Conservation (phyloP, 2,797 vertebrate species). For the Rhodeus uyekii region DNA sequence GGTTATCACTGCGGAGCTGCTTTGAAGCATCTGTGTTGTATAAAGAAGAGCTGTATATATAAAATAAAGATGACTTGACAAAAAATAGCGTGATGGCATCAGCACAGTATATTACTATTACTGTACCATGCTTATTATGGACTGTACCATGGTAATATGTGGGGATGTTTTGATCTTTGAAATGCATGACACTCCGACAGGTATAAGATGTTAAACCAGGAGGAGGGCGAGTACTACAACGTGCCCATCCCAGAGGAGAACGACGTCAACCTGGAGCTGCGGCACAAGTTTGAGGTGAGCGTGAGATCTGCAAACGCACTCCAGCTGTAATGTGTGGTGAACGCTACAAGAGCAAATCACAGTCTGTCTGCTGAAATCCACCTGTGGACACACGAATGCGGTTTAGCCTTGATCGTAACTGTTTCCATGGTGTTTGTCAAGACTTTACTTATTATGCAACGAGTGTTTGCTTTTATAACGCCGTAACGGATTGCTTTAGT, state of each 20-base stretch:
- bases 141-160: background rate
- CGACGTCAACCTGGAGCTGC: conserved; percentile 87
- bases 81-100: background rate
- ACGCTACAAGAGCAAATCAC: no score
- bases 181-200: no score
- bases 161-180: no score
- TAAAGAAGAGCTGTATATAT: background rate
- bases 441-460: background rate
- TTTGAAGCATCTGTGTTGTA: background rate
- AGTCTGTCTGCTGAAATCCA: no score
- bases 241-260: conserved; percentile 94
- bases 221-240: conserved; percentile 97
- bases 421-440: background rate
- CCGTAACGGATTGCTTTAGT: background rate
- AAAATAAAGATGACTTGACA: background rate
- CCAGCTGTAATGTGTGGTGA: no score
- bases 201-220: conserved; percentile 96
- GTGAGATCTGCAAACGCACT: background rate
- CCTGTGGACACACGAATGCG: background rate
- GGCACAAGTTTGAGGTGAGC: conserved; percentile 94
- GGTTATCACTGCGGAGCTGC: background rate
- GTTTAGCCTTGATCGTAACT: background rate
- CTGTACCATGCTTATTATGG: background rate
- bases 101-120: background rate
- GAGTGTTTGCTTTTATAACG: background rate